Evolutionary conservation across 30 jellyfish, hydroid and myxozoan genomes (phyloP).

Genomic region (Cassiopea andromeda): DNA sequence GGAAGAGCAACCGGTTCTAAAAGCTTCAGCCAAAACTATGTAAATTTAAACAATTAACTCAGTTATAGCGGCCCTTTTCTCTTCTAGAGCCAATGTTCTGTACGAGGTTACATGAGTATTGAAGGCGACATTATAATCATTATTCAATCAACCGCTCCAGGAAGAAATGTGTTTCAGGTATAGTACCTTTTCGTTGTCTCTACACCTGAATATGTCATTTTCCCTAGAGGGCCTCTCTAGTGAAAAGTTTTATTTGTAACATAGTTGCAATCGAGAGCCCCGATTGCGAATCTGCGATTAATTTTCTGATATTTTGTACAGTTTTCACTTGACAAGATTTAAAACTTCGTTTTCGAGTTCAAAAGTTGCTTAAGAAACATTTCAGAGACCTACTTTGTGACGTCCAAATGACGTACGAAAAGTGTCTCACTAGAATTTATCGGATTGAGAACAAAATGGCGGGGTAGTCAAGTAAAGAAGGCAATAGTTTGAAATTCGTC

Average conservation of each 20-base stretch:
- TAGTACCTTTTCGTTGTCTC: too few species aligned
- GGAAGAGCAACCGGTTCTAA: too few species aligned
- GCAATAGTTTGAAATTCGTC: too few species aligned
- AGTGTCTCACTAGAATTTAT: neutral
- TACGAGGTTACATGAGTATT: constrained; percentile 79
- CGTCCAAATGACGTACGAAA: too few species aligned
- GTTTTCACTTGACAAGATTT: neutral
- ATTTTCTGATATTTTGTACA: neutral
- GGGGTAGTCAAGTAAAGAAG: neutral
- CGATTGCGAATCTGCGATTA: neutral
- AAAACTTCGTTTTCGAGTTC: too few species aligned
- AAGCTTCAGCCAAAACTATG: too few species aligned
- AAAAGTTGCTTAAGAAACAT: too few species aligned
- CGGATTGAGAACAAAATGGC: neutral
- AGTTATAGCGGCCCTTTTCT: too few species aligned
- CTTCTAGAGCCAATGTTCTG: constrained; percentile 70
- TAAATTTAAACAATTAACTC: too few species aligned
- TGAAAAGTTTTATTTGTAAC: neutral
- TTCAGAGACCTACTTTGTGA: too few species aligned
- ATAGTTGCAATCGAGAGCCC: neutral
- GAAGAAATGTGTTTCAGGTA: constrained; percentile 44
- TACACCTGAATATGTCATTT: too few species aligned
- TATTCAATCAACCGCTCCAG: constrained; percentile 12
- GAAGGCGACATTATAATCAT: constrained; percentile 78
- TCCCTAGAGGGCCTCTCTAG: too few species aligned